Evolutionary conservation across 1,140 invertebrate species (phyloP), one percentile per base, ranked within the genome.

Genomic region (Sinella curviseta): DNA sequence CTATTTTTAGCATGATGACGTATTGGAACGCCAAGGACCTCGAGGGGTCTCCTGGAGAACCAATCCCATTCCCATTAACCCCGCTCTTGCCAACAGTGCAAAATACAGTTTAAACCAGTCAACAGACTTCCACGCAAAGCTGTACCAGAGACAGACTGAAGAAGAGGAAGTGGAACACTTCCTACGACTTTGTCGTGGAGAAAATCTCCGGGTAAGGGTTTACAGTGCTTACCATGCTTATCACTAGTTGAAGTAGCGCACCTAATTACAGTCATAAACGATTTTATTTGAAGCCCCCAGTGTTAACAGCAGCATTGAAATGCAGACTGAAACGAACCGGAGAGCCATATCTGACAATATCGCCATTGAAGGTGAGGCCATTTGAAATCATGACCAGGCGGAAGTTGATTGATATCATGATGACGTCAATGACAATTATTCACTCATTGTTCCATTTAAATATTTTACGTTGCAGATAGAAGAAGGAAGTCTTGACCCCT

Each of bases 401-500:
- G n/a, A n/a, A n/a, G n/a, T n/a, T n/a, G n/a, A n/a, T n/a, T n/a
- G n/a, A n/a, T n/a, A 48, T 8, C 39, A 8, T 48, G 39, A 48
- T 17, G 17, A 48, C 39, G 39, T 8, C 39, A 48, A 48, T 48
- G 34, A 30, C 73, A 24, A 31, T 24, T 14, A 33, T 74, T 74
- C 33, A n/a, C 4, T 74, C 8, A 4, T 30, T 30, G 14, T 74
- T 74, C 73, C 73, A 12, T 74, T 12, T 74, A 16, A 12, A 14
- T 36, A 16, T 54, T 17, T 14, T 74, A 74, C 8, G 8, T 12
- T 78, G 20, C 36, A 88, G 83, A 85, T 90, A 80, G 90, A 91
- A 85, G 86, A 87, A 20, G 80, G 88, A 48, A 87, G 88, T 76
- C 79, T 86, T 12, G 84, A 88, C 35, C 90, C 90, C 20, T 87